These are phyloP conservation scores for Brachyalestes nurse DNA, from an alignment of 2,797 vertebrate species.

Conservation along the genomic window DNA sequence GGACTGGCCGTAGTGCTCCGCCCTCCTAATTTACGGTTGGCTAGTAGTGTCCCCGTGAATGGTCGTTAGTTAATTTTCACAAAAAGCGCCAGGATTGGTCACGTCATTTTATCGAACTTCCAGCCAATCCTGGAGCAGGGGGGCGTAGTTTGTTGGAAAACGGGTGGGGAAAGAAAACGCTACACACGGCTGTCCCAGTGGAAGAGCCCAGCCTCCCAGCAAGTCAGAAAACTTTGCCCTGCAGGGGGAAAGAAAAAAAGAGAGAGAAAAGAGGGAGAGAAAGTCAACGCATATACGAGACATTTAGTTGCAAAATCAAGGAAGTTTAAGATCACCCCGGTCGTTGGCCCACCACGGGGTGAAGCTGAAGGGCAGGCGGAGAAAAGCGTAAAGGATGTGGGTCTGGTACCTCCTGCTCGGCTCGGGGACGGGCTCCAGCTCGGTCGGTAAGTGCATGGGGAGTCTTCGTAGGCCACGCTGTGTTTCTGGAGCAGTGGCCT, in stretches of 20 bases:
- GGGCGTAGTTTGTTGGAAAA: background rate
- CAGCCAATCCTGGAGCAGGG: background rate
- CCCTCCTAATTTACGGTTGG: background rate
- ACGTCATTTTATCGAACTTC: background rate
- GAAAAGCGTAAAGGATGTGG: constrained; percentile 76
- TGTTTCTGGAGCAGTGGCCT: constrained; percentile 17
- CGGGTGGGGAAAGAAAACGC: background rate
- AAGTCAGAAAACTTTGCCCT: constrained; percentile 44
- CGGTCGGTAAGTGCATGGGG: constrained; percentile 74
- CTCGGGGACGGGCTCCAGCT: constrained; percentile 78
- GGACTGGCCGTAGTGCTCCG: background rate
- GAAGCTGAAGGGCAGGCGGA: constrained; percentile 63
- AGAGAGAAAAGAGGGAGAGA: constrained; percentile 7
- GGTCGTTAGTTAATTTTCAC: no score
- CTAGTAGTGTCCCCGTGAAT: background rate
- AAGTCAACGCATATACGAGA: constrained; percentile 2
- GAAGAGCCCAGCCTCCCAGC: constrained; percentile 42
- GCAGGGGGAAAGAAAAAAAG: constrained; percentile 17
- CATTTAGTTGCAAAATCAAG: constrained; percentile 43
- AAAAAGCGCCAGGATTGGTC: background rate
- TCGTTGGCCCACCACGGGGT: constrained; percentile 72
- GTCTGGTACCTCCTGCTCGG: constrained; percentile 84
- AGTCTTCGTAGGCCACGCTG: background rate
- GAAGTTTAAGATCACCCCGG: constrained; percentile 62
- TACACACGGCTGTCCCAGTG: constrained; percentile 51